Base-by-base conservation (phyloP, 2,113 vertebrate species). In the Siniperca knerii region DNA sequence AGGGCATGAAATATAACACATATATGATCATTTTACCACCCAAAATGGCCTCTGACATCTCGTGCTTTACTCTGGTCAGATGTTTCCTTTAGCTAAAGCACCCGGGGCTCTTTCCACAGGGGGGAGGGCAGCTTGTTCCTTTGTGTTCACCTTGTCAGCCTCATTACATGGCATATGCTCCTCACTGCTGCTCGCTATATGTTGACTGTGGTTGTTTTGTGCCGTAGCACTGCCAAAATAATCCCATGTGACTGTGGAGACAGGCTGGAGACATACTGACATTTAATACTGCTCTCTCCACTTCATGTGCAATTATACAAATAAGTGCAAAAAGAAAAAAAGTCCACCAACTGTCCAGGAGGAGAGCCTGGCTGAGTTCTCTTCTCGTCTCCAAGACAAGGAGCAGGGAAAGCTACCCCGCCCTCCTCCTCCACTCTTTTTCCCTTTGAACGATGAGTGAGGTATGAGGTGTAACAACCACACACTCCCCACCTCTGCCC, bases 141-240 rank as follows among this genome's bases (percentile, higher is more conserved):
- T 77, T 40, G 61, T 78, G 75, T 84, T 84, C 61, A 79, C 61
- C 69, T 61, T 61, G 69, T 84, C 82, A n/a, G 69, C 57, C 52
- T 74, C 62, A 74, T 84, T 79, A 79, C 0, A 15, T 60, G 76
- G 57, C 82, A 79, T 74, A 79, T 79, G 82, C 68, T 60, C 50
- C 75, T 73, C 75, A 57, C 67, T 11, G 33, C 68, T 58, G 25
- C 52, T 77, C 42, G 13, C 75, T 84, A 50, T 67, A 84, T 67
- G 69, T 50, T 42, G 75, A 66, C 52, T 78, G 21, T 58, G 81
- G 37, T 72, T 72, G 74, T 44, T 77, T 68, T 57, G 62, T 46
- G 75, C 23, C 23, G 2, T 12, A 75, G 81, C 18, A 8, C 60
- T 77, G 81, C 75, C 75, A 60, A 78, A 65, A 52, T 52, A 29